Base-by-base conservation (phyloP, 2,797 vertebrate species). In the Aphelocoma californica region DNA sequence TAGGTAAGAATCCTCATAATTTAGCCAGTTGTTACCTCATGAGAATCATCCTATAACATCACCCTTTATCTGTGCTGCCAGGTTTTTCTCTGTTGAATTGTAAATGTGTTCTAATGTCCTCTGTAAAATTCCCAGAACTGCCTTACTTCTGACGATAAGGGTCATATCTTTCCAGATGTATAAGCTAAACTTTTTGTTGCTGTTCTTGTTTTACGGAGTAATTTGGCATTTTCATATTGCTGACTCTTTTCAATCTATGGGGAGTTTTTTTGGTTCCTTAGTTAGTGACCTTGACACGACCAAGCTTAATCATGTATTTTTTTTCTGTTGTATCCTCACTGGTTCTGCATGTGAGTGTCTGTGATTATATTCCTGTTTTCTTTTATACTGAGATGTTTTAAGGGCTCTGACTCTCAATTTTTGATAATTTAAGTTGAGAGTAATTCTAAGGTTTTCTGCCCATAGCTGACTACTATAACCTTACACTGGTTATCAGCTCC, bases 51-150 rank as follows among this genome's bases (percentile, higher is more conserved):
- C 62, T 90, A 2, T 65, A 69, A 38, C 62, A 78, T 93, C 65
- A 51, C n/a, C 47, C 20, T 89, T 84, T 91, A 93, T 91, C 91
- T 86, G 34, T 72, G 58, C 81, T 88, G 80, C 75, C 31, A 81
- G 42, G 10, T 38, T 83, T 95, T 81, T 85, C 66, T 78, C 71
- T 83, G 12, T 65, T 91, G 70, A 91, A 83, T 88, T 81, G 88
- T 86, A 86, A 91, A 74, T 36, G 14, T 75, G 18, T 91, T 95
- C 53, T 78, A 36, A 86, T 72, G 50, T 58, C 51, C 75, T 71
- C 70, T 5, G 6, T 87, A 58, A 89, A 83, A 92, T 79, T 94
- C 36, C 58, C 58, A 89, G 50, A 83, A 85, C 65, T 78, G 34
- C 44, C 26, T 92, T 92, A 54, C 38, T 84, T 81, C 34, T 74